Conservation (phyloP, 2,113 vertebrate species). For the Corythornis madagascariensis region DNA sequence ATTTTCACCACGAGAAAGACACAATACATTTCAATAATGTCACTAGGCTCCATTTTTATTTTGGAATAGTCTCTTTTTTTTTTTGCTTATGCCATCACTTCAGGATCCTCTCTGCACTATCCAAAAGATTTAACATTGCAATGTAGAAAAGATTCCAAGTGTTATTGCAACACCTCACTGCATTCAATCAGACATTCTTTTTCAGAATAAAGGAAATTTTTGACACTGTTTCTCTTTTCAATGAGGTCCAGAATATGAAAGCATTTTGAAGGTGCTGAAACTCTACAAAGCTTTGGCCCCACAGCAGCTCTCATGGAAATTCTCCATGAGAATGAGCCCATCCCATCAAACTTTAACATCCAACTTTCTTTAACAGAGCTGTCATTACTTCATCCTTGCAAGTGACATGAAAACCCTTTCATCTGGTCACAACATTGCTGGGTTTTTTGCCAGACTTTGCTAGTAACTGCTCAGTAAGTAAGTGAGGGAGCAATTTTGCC, state of each 20-base stretch:
- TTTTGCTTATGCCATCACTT: neutral
- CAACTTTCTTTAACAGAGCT: neutral
- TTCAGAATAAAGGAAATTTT: neutral
- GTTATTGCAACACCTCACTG: neutral
- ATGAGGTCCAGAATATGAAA: neutral
- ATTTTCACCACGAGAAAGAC: slow-evolving; percentile 13
- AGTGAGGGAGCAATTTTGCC: neutral
- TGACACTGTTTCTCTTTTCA: neutral
- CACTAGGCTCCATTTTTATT: slow-evolving; percentile 7
- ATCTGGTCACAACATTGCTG: neutral
- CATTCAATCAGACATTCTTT: neutral
- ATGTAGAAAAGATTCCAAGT: neutral
- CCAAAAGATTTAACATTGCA: neutral
- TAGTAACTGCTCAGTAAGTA: neutral
- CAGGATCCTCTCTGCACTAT: neutral
- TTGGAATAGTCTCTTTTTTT: neutral
- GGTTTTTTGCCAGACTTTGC: neutral
- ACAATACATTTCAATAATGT: neutral
- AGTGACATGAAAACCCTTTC: neutral
- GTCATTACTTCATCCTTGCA: neutral
- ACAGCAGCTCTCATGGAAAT: neutral
- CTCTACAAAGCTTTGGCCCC: neutral
- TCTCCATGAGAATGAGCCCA: neutral
- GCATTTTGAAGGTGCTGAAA: neutral
- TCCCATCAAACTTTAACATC: neutral